These are phyloP conservation scores for Hylyphantes graminicola DNA, from an alignment of 1,140 invertebrate species.

Conservation along the genomic window DNA sequence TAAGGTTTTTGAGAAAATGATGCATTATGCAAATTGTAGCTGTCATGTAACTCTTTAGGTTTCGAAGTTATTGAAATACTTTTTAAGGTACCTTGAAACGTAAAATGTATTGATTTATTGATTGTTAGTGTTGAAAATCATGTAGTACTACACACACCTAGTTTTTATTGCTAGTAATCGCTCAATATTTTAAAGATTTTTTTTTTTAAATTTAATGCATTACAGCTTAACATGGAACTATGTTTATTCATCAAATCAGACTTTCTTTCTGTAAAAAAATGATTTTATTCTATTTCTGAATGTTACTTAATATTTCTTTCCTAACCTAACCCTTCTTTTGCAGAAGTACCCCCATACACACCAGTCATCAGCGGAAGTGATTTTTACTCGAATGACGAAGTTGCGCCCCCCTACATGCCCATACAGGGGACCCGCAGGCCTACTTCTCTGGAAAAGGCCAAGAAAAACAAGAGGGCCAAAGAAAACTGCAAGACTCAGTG, in stretches of 20 bases:
- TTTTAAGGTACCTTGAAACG: too few relatives aligned
- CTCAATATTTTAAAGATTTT: too few relatives aligned
- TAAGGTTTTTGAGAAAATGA: too few relatives aligned
- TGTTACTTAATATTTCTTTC: not conserved
- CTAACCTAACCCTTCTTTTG: not conserved
- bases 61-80: too few relatives aligned
- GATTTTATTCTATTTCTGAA: not conserved
- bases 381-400: conserved; percentile 66
- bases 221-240: not conserved
- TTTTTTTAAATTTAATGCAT: too few relatives aligned
- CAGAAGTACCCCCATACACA: conserved; percentile 39
- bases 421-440: conserved; percentile 80
- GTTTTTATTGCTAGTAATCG: too few relatives aligned
- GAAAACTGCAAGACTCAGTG: conserved; percentile 64
- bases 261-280: not conserved
- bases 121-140: too few relatives aligned
- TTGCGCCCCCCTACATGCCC: conserved; percentile 80
- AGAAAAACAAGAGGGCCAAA: conserved; percentile 61
- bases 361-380: conserved; percentile 2
- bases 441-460: conserved; percentile 68
- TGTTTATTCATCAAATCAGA: too few relatives aligned
- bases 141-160: too few relatives aligned
- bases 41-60: too few relatives aligned
- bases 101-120: too few relatives aligned
- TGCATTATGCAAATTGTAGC: too few relatives aligned